These are phyloP conservation scores for Alca torda DNA, from an alignment of 2,797 vertebrate species.

Conservation along the genomic window DNA sequence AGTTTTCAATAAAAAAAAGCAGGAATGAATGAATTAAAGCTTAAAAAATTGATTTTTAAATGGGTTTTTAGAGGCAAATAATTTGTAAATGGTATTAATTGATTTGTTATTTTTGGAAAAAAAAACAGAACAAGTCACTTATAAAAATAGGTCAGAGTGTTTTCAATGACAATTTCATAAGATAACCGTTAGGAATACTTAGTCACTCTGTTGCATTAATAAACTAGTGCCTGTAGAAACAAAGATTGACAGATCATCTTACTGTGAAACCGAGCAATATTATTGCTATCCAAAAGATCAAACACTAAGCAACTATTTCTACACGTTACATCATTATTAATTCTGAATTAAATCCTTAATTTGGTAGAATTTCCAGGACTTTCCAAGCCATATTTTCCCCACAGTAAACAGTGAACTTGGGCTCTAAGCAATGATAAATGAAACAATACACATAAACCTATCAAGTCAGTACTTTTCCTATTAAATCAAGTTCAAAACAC, in stretches of 20 bases:
- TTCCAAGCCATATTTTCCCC: background rate
- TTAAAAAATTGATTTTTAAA: constrained; percentile 53
- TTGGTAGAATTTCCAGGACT: background rate
- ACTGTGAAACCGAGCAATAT: background rate
- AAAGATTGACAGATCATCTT: background rate
- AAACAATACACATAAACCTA: background rate
- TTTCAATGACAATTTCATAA: background rate
- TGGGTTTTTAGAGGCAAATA: background rate
- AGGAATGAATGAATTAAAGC: constrained; percentile 11
- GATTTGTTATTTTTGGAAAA: constrained; percentile 5
- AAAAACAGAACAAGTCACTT: background rate
- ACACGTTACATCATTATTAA: background rate
- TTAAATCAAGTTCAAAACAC: background rate
- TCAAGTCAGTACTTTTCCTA: background rate
- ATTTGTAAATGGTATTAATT: background rate
- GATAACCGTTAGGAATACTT: background rate
- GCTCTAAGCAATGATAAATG: background rate
- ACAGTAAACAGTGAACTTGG: background rate
- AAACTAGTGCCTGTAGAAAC: background rate
- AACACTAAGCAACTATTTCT: background rate
- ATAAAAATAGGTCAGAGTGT: background rate
- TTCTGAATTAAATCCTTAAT: background rate
- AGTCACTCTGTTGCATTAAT: background rate
- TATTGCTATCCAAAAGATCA: background rate
- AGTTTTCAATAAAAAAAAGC: background rate